Base-by-base conservation (phyloP, 2,113 vertebrate species). In the Diphyllodes magnificus region DNA sequence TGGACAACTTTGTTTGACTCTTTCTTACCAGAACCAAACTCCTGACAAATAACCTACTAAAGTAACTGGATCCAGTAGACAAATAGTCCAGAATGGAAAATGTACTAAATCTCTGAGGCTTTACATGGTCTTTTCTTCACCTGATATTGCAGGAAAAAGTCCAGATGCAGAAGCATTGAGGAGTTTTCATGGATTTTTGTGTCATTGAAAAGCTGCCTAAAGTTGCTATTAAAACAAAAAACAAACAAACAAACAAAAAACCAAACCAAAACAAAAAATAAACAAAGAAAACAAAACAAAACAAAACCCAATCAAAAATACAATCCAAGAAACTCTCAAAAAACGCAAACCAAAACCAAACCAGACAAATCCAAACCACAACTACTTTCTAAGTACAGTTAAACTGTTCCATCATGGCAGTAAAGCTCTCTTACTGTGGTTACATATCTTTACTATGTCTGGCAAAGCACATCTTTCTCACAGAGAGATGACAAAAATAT, bases 311-410 rank as follows among this genome's bases (percentile, higher is more conserved):
- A 15, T 8, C 22, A 10, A 30, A 31, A 37, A 27, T 7, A 10
- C 31, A 65, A 19, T 2, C 11, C 4, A 11, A 24, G 7, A 37
- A 5, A 2, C 6, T 11, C 2, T 28, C 22, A 53, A 19, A 33
- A 17, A 23, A 14, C 7, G 6, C 24, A 64, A 35, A 6, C 3
- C 3, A 7, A 57, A 40, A 25, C 20, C 8, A 61, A 87, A 56
- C 10, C 10, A 28, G 35, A n/a, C 3, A 25, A 59, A 28, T 12
- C 28, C 6, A 64, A 51, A 39, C 15, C 21, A 31, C 14, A 65
- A 6, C 11, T 31, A 18, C 21, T 65, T 86, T 83, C 11, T n/a
- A 44, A 37, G 9, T 18, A 51, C 22, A 53, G 13, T 72, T 73
- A 53, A 23, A 66, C 6, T 70, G 28, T 40, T 65, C 30, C 16